These are phyloP conservation scores for Encarsia formosa DNA, from an alignment of 2,888 invertebrate genomes.

Conservation along the genomic window DNA sequence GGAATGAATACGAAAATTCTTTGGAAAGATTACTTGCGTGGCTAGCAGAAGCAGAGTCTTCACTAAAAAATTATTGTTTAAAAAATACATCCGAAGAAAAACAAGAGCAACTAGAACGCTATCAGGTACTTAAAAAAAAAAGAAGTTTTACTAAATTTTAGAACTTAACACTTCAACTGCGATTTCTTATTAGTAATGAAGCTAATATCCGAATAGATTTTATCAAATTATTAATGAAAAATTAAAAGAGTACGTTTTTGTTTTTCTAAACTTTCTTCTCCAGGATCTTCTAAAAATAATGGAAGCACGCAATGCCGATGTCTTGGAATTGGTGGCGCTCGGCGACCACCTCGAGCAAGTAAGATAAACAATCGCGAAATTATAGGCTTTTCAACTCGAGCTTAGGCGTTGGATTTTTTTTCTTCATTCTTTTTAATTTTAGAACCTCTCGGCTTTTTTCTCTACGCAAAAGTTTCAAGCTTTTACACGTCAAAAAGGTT, in stretches of 20 bases:
- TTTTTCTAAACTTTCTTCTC: slow-evolving; percentile 42
- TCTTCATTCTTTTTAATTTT: slow-evolving; percentile 3
- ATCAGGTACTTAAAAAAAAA: slow-evolving; percentile 66
- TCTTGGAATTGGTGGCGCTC: slow-evolving; percentile 69
- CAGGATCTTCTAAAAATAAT: slow-evolving; percentile 74
- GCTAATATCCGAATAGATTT: background rate
- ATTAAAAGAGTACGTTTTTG: slow-evolving; percentile 1
- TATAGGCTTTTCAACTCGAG: slow-evolving; percentile 19
- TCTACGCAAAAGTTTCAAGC: slow-evolving; percentile 11
- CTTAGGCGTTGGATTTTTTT: slow-evolving; percentile 16
- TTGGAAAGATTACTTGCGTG: slow-evolving; percentile 78
- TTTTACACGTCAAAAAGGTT: slow-evolving; percentile 13
- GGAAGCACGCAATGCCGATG: slow-evolving; percentile 67
- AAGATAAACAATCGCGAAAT: slow-evolving; percentile 51
- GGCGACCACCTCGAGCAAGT: slow-evolving; percentile 81
- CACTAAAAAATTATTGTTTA: slow-evolving; percentile 78
- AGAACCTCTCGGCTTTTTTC: slow-evolving; percentile 10
- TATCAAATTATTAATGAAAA: background rate
- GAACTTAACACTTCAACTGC: too few relatives aligned
- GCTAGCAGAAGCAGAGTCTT: slow-evolving; percentile 81
- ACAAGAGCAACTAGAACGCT: slow-evolving; percentile 82
- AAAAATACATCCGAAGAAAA: slow-evolving; percentile 86
- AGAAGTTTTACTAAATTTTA: too few relatives aligned
- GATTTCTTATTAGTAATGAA: too few relatives aligned
- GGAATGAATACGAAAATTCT: slow-evolving; percentile 86